Base-by-base conservation (phyloP, 2,797 vertebrate species). In the Epinephelus awoara region DNA sequence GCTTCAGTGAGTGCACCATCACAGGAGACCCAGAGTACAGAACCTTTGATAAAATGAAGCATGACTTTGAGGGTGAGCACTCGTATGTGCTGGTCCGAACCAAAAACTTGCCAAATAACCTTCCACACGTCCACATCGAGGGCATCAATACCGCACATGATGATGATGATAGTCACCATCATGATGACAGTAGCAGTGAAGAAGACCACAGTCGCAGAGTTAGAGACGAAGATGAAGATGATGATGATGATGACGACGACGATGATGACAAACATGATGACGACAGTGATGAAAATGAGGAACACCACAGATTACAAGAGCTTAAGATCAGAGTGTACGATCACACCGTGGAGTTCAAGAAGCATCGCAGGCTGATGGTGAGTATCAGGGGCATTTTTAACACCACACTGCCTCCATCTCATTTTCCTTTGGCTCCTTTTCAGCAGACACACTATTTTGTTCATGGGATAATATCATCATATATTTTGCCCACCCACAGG, bases 311-410 rank as follows among this genome's bases (percentile, higher is more conserved):
- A 65, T 86, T 96, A 25, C 91, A 88, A 51, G 93, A 92, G 77
- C 59, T 97, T 17, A 91, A 90, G n/a, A 81, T 97, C 81, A 84
- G 83, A 13, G 96, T 97, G 75, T 97, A 97, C 84, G 93, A 94
- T 83, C 95, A 96, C 75, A 95, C 94, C 0, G 91, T 97, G 84
- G 65, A 89, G 71, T 92, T 97, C 76, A 93, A 80, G 81, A 87
- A 93, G 68, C 88, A 91, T 23, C 91, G 81, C 44, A 84, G 56
- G 68, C 21, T 97, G 13, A 40, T 95, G 54, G 97, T 97, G 88
- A 95, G 96, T 94, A 86, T 82, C 40, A 54, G 23, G 4, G 15
- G 15, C 18, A 8, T 55, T 55, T 75, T 65, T 34, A 56, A 67
- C 21, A 75, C 21, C 38, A 27, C 17, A 9, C 17, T 62, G 13